A percentile compares a stretch with the other conserved stretches of the same genome.
These are phyloP conservation scores for Etheostoma cragini DNA, from an alignment of 2,113 vertebrate genomes.

Conservation along the genomic window DNA sequence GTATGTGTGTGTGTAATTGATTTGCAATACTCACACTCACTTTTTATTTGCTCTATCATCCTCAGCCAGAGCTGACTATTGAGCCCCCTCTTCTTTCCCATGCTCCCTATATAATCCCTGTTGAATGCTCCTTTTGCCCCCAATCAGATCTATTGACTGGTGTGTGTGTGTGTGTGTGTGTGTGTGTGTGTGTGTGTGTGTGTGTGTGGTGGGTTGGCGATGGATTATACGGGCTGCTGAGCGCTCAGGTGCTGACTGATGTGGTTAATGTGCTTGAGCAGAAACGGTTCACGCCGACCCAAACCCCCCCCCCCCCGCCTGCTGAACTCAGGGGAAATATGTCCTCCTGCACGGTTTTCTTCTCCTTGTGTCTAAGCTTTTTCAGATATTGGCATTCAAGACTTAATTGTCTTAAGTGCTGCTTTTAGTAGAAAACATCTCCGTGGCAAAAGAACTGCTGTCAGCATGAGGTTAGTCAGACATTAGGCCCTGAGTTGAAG, in stretches of 20 bases:
- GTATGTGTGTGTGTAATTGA: constrained; percentile 32
- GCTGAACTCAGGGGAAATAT: constrained; percentile 61
- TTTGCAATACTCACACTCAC: constrained; percentile 24
- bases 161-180: background rate
- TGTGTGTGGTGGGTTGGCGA: constrained; percentile 29
- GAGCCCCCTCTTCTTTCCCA: constrained; percentile 56
- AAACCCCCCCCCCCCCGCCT: constrained; percentile 31
- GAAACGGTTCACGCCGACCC: constrained; percentile 34
- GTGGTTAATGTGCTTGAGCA: constrained; percentile 54
- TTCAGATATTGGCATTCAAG: background rate
- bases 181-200: constrained; percentile 13
- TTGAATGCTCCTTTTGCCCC: constrained; percentile 26
- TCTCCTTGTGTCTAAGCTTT: constrained; percentile 1
- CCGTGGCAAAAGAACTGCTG: background rate
- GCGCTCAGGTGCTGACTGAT: constrained; percentile 65
- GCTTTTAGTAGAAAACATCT: constrained; percentile 18
- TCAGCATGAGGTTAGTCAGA: background rate
- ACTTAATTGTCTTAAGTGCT: constrained; percentile 34
- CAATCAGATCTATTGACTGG: constrained; percentile 46
- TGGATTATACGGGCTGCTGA: constrained; percentile 50
- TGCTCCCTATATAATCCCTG: constrained; percentile 54
- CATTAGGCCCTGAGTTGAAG: background rate
- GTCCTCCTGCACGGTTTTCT: constrained; percentile 17
- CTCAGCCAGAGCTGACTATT: constrained; percentile 1
- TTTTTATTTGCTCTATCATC: constrained; percentile 33